A percentile compares a stretch with the other conserved stretches of the same genome.
These are phyloP conservation scores for Melipona quadrifasciata DNA, from an alignment of 1,140 invertebrate genomes.

Conservation along the genomic window DNA sequence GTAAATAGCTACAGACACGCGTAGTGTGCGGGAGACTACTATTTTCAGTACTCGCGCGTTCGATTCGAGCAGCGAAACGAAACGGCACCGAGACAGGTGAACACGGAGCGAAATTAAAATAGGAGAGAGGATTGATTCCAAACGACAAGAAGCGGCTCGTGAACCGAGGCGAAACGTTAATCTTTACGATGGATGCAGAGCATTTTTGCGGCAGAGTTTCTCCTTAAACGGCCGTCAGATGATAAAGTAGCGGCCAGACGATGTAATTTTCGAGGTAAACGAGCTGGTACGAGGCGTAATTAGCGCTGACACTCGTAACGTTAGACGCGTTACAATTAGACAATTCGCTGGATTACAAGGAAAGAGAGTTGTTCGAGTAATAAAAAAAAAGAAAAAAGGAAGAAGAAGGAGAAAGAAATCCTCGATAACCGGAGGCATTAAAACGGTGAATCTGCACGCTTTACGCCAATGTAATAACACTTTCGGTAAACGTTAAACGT, in stretches of 20 bases:
- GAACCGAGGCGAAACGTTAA: conserved; percentile 22
- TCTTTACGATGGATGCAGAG: background rate
- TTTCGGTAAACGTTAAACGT: conserved; percentile 8
- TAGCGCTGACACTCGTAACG: conserved; percentile 14
- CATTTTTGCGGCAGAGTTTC: conserved; percentile 15
- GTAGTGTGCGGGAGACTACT: too few relatives aligned
- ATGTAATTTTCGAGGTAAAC: conserved; percentile 36
- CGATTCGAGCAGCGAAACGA: too few relatives aligned
- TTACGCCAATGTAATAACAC: conserved; percentile 25
- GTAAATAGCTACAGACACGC: too few relatives aligned
- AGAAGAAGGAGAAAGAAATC: background rate
- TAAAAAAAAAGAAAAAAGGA: background rate
- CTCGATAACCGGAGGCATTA: conserved; percentile 6
- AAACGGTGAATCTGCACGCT: conserved; percentile 21
- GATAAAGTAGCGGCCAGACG: conserved; percentile 9
- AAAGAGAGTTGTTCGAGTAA: background rate
- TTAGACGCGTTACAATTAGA: conserved; percentile 17
- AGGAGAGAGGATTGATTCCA: background rate
- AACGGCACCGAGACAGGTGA: background rate
- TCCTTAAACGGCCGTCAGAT: conserved; percentile 22
- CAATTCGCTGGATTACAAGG: background rate
- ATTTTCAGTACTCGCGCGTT: background rate
- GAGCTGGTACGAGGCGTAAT: conserved; percentile 31
- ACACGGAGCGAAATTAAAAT: too few relatives aligned
- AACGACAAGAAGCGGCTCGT: background rate